phyloP scores from a whole-genome alignment of 2,888 invertebrate genomes.

The Euplagia quadripunctaria region DNA sequence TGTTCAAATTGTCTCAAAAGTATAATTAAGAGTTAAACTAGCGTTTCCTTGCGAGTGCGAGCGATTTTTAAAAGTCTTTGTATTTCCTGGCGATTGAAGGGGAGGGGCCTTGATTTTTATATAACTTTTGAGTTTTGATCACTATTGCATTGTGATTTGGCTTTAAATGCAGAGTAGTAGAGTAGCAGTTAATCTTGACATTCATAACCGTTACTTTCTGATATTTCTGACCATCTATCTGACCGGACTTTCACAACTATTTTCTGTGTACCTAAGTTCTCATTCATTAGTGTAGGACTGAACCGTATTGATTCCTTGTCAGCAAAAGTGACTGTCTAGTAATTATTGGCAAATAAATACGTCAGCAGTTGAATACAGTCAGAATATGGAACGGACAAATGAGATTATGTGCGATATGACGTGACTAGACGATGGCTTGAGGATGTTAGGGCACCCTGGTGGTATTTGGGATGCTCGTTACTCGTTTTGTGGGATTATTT shows the following conservation, averaged over 20 bases:
- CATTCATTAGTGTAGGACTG: conserved; percentile 5
- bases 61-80: too few relatives aligned
- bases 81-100: too few relatives aligned
- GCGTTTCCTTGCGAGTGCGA: too few relatives aligned
- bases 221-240: not conserved
- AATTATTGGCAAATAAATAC: conserved; percentile 20
- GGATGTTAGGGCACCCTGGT: conserved; percentile 22
- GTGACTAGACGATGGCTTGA: conserved; percentile 6
- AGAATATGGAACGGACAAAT: conserved; percentile 39
- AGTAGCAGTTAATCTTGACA: too few relatives aligned
- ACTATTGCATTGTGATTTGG: too few relatives aligned
- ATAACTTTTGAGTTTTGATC: too few relatives aligned
- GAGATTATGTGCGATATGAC: conserved; percentile 34
- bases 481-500: conserved; percentile 16
- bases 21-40: too few relatives aligned
- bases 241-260: not conserved
- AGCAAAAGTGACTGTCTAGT: conserved; percentile 1
- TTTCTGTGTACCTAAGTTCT: not conserved
- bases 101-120: too few relatives aligned
- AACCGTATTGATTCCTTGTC: conserved; percentile 1
- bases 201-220: too few relatives aligned
- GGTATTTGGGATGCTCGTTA: conserved; percentile 42
- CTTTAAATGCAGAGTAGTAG: too few relatives aligned
- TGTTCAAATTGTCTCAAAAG: too few relatives aligned
- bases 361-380: conserved; percentile 19